Evolutionary conservation across 2,888 invertebrate species (phyloP), one percentile per base, ranked within the genome.

Genomic region (Caenorhabditis sp.): DNA sequence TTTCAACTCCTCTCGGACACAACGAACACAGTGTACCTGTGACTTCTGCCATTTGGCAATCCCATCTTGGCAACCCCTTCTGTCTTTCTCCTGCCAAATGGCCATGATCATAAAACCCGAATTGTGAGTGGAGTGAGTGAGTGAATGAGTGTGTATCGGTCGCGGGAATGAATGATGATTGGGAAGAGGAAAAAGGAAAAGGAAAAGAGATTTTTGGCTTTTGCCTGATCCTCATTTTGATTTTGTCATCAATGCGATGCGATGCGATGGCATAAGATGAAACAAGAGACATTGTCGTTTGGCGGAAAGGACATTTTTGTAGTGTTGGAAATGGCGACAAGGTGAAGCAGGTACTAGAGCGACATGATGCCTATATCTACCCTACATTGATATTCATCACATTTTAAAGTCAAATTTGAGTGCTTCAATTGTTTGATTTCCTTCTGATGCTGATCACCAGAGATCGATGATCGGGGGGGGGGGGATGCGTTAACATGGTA

Each of bases 21-120:
- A 18, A 35, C 24, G 71, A 47, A 74, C 74, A 51, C 65, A 44
- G 58, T 58, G 44, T 58, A 35, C 26, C 22, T 60, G 55, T 71
- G 72, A 47, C 47, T 56, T 72, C 47, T 65, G 64, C 62, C n/a
- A 47, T 20, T 58, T 1, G 13, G 26, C 40, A 32, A 37, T n/a
- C 69, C 37, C 40, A 53, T 50, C 8, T 51, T 5, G 11, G 37
- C 53, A 35, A 35, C 22, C 69, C 35, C 37, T 55, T 50, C 8
- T 18, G 20, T n/a, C n/a, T n/a, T n/a, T n/a, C n/a, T n/a, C n/a
- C n/a, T n/a, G n/a, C n/a, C n/a, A n/a, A n/a, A n/a, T n/a, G 50
- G 47, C 51, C 58, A 35, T 53, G 71, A 71, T 67, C 74, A 60
- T 56, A 65, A 74, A n/a, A 74, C 60, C 74, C 74, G 65, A 62